Percentiles rank a stretch among this genome's conserved stretches.
phyloP scores from a whole-genome alignment of 2,113 vertebrate species.

The Pteropus alecto region DNA sequence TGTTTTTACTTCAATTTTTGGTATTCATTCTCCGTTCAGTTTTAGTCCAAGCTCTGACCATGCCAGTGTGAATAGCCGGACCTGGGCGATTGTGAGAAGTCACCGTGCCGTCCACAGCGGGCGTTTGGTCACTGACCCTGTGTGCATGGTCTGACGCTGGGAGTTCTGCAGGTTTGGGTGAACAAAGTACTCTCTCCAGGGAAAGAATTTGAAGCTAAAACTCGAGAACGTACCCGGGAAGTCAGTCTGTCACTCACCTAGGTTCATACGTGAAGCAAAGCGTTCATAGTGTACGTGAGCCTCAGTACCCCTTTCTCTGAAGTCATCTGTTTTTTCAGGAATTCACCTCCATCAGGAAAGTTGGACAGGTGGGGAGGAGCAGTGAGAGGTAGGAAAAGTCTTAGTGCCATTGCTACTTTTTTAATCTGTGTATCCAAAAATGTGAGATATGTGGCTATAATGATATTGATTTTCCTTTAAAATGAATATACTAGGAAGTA shows the following conservation, averaged over 20 bases:
- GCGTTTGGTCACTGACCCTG: neutral
- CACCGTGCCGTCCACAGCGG: neutral
- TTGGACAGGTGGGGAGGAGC: neutral
- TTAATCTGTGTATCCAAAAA: neutral
- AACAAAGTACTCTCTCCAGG: conserved; percentile 6
- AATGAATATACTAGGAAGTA: neutral
- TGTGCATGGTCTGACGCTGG: neutral
- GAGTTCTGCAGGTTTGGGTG: neutral
- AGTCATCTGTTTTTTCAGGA: conserved; percentile 46
- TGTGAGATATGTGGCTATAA: conserved; percentile 12
- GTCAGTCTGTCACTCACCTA: neutral
- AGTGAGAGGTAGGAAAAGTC: neutral
- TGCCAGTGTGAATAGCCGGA: conserved; percentile 43
- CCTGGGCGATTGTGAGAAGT: conserved; percentile 29
- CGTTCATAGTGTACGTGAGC: neutral
- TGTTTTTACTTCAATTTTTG: conserved; percentile 65
- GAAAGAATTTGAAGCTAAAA: conserved; percentile 32
- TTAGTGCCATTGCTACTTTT: neutral
- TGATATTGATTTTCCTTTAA: conserved; percentile 43
- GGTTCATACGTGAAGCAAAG: neutral
- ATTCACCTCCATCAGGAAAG: conserved; percentile 23
- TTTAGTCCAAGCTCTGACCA: conserved; percentile 46
- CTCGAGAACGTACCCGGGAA: conserved; percentile 23
- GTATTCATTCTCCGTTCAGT: conserved; percentile 69
- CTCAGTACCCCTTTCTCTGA: conserved; percentile 42